A percentile compares a stretch with the other conserved stretches of the same genome.
phyloP scores from a whole-genome alignment of 2,113 vertebrate genomes.

The Platichthys flesus region DNA sequence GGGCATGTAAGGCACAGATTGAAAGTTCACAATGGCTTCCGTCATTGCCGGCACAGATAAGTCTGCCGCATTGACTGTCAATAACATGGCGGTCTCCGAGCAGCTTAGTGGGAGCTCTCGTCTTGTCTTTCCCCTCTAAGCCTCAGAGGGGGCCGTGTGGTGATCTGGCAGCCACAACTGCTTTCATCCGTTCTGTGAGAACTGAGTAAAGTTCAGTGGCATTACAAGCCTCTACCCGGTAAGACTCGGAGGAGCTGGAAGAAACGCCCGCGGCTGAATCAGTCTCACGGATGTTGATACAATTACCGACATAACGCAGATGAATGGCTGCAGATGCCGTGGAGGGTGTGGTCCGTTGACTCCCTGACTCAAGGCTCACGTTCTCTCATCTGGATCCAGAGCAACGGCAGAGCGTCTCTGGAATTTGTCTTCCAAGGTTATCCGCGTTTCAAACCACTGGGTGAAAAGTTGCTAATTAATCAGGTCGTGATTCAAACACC shows the following conservation, averaged over 20 bases:
- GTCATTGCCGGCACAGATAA: conserved; percentile 64
- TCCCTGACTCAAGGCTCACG: conserved; percentile 20
- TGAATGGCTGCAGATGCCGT: conserved; percentile 10
- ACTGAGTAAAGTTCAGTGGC: conserved; percentile 76
- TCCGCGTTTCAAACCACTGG: conserved; percentile 17
- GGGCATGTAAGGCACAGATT: conserved; percentile 54
- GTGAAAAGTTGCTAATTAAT: conserved; percentile 35
- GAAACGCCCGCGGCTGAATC: conserved; percentile 42
- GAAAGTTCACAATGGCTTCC: conserved; percentile 65
- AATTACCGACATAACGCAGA: conserved; percentile 23
- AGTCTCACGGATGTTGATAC: conserved; percentile 44
- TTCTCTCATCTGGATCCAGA: conserved; percentile 25
- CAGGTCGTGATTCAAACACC: conserved; percentile 30
- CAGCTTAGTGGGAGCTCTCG: conserved; percentile 69
- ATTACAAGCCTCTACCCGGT: conserved; percentile 75
- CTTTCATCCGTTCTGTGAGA: conserved; percentile 72
- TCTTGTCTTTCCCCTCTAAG: conserved; percentile 65
- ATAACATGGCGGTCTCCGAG: conserved; percentile 70
- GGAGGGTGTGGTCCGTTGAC: conserved; percentile 11
- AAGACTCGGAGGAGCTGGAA: conserved; percentile 46
- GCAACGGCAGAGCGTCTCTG: conserved; percentile 8
- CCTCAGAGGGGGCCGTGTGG: conserved; percentile 51
- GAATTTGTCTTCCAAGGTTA: conserved; percentile 13
- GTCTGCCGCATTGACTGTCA: conserved; percentile 66
- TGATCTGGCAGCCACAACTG: conserved; percentile 59